Conservation (phyloP, 2,113 vertebrate species). For the Potamarius usumacintae region DNA sequence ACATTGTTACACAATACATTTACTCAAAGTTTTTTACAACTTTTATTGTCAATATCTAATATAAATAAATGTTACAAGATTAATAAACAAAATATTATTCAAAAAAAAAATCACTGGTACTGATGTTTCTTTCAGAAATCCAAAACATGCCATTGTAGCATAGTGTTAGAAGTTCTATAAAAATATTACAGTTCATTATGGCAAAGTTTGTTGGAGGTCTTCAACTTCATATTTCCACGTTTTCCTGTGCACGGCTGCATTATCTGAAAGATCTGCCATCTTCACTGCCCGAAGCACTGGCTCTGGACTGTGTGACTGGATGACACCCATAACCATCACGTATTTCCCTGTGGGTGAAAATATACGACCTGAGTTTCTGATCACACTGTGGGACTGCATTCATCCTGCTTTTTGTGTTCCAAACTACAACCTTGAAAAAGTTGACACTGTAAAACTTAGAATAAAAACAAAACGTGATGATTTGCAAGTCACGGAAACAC, state of each 20-base stretch:
- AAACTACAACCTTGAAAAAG: not conserved
- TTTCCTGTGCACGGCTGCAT: conserved; percentile 70
- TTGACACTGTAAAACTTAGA: too few relatives aligned
- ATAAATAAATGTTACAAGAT: not conserved
- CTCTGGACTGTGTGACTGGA: conserved; percentile 80
- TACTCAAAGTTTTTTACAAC: not conserved
- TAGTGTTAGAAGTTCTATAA: not conserved
- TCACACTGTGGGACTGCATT: not conserved
- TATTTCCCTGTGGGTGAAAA: conserved; percentile 80
- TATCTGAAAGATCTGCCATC: conserved; percentile 87
- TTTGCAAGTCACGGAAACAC: too few relatives aligned
- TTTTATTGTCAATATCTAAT: not conserved
- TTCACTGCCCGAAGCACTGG: conserved; percentile 87
- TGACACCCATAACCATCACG: conserved; percentile 92
- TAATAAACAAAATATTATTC: conserved; percentile 7
- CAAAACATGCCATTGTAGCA: not conserved
- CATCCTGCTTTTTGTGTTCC: not conserved
- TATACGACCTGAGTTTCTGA: not conserved
- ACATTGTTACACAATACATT: not conserved
- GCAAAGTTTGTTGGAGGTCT: conserved; percentile 81
- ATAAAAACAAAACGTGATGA: too few relatives aligned
- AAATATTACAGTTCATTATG: conserved; percentile 55
- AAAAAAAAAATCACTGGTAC: not conserved
- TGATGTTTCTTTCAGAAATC: not conserved
- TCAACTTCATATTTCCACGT: conserved; percentile 92